Evolutionary conservation across 2,797 vertebrate genomes (phyloP).

Genomic region (Melopsittacus undulatus): DNA sequence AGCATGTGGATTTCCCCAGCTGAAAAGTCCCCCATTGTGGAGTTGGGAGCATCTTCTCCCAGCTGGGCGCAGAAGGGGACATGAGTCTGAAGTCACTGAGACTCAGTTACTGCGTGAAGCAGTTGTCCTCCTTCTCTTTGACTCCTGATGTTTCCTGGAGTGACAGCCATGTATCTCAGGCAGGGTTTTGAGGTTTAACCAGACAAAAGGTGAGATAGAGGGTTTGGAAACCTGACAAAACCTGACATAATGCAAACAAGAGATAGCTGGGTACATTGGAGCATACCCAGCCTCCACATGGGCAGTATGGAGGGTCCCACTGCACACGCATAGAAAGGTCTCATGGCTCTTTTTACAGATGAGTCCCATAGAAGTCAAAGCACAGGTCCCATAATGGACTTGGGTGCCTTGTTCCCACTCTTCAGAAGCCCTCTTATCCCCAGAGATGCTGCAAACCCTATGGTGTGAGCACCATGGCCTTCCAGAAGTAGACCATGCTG

Average conservation of each 20-base stretch:
- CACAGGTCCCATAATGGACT: fast-evolving
- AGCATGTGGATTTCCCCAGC: neutral
- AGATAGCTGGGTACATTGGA: neutral
- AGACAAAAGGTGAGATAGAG: neutral
- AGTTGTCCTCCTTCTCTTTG: neutral
- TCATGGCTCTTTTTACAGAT: neutral
- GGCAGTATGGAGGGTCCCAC: neutral
- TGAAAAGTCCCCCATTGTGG: neutral
- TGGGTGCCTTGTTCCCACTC: neutral
- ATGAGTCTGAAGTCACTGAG: neutral
- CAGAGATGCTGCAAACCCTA: neutral
- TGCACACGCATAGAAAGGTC: fast-evolving
- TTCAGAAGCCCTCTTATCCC: neutral
- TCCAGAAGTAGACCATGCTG: neutral
- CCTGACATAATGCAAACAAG: neutral
- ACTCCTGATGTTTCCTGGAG: neutral
- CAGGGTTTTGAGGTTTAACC: neutral
- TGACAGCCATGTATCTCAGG: neutral
- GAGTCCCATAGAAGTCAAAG: neutral
- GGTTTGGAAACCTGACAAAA: neutral
- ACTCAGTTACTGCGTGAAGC: neutral
- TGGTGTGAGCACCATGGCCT: neutral
- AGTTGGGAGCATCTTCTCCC: neutral
- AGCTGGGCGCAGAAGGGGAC: neutral
- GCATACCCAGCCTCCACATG: neutral